phyloP scores from a whole-genome alignment of 1,140 invertebrate species.

The Bombus haemorrhoidalis region DNA sequence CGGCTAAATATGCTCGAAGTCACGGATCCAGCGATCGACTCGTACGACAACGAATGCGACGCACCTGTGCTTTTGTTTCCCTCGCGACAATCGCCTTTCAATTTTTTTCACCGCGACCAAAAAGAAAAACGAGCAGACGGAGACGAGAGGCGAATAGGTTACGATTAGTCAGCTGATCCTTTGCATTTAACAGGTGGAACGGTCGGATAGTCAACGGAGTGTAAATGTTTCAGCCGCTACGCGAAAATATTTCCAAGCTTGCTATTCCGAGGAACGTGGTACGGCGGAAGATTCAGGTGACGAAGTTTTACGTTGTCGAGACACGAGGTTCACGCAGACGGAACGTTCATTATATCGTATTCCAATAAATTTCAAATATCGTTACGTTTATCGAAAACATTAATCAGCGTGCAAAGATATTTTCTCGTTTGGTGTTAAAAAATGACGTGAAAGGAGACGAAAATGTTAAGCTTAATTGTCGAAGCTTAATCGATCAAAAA shows the following conservation, averaged over 20 bases:
- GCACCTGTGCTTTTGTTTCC: slow-evolving; percentile 42
- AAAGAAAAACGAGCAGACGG: neutral
- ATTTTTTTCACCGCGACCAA: neutral
- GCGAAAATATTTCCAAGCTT: neutral
- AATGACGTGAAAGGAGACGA: neutral
- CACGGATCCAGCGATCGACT: slow-evolving; percentile 45
- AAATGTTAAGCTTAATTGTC: neutral
- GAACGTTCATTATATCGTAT: too few species aligned
- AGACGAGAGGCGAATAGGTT: neutral
- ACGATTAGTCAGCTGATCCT: slow-evolving; percentile 9
- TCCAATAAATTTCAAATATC: too few species aligned
- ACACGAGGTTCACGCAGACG: too few species aligned
- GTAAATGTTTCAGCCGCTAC: neutral
- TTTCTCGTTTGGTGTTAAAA: too few species aligned
- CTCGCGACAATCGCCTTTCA: slow-evolving; percentile 30
- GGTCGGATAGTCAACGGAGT: neutral
- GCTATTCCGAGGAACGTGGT: neutral
- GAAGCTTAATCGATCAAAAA: slow-evolving; percentile 2
- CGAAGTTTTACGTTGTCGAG: too few species aligned
- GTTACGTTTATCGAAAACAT: too few species aligned
- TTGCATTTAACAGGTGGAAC: neutral
- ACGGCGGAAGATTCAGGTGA: too few species aligned
- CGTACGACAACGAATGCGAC: slow-evolving; percentile 30
- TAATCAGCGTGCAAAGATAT: too few species aligned
- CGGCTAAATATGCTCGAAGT: slow-evolving; percentile 69